Conservation (phyloP, 2,113 vertebrate species). For the Hirundichthys speculiger region DNA sequence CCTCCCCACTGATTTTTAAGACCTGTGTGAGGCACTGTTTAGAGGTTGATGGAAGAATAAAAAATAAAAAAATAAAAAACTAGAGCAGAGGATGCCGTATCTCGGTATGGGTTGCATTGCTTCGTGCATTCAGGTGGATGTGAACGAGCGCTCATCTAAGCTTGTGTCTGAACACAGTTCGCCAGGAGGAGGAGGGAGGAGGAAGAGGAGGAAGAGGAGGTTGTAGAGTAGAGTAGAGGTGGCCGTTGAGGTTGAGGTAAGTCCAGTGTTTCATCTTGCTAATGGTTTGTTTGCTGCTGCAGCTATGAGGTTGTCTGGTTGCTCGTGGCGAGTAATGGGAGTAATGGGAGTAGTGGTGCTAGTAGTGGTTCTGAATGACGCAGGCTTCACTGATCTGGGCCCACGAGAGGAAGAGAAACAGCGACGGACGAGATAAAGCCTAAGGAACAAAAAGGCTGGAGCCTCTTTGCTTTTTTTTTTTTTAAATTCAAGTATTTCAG, state of each 20-base stretch:
- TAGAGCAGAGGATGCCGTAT: constrained; percentile 77
- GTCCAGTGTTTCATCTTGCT: constrained; percentile 64
- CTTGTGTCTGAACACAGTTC: too few relatives aligned
- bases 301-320: constrained; percentile 69
- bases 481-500: constrained; percentile 76
- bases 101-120: constrained; percentile 77
- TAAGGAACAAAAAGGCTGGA: constrained; percentile 19
- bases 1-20: constrained; percentile 50
- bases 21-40: constrained; percentile 69
- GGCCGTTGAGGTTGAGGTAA: constrained; percentile 65
- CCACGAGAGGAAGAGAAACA: constrained; percentile 47
- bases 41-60: not conserved
- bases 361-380: constrained; percentile 43
- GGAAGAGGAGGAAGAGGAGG: constrained; percentile 45
- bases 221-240: constrained; percentile 37
- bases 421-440: constrained; percentile 56
- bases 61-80: not conserved
- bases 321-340: constrained; percentile 53
- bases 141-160: too few relatives aligned
- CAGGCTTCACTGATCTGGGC: constrained; percentile 75
- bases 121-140: constrained; percentile 84
- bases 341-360: constrained; percentile 42
- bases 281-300: constrained; percentile 47
- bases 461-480: constrained; percentile 40
- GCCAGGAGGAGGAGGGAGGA: constrained; percentile 39